Evolutionary conservation across 2,888 invertebrate species (phyloP), one percentile per base, ranked within the genome.

Genomic region (Stenchaetothrips biformis): DNA sequence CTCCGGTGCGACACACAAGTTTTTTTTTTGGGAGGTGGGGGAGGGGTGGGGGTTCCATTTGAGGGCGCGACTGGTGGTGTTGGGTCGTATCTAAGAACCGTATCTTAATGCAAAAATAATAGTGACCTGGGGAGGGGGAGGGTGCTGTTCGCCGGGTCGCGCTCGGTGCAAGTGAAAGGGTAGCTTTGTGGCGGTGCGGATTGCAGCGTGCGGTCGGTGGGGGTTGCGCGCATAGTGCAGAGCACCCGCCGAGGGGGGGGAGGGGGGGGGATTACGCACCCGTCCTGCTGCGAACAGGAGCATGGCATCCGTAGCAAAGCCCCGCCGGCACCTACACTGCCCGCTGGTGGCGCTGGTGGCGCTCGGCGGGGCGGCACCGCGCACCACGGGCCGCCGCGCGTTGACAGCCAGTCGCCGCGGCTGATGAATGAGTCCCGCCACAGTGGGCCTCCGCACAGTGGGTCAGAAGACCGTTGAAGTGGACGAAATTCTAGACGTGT

Each of bases 81-180:
- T 4, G 37, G 37, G 37, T 37, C 37, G 37, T 37, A 37, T 37
- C 37, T 37, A 37, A 37, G 37, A 37, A 37, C 37, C 37, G 37
- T 37, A 37, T 37, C 37, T 37, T 37, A 74, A 74, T 74, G 67
- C 21, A 74, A 74, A 74, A 74, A 74, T 74, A 74, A 74, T 74
- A 74, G 67, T 74, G 67, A 21, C 21, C n/a, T n/a, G n/a, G n/a
- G n/a, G n/a, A n/a, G 67, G 53, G 53, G 53, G 53, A 2, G 2
- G 16, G 53, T 53, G 9, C 53, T 13, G 53, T 53, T 3, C 53
- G 13, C 53, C 13, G 59, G 59, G 59, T 16, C 2, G 37, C 6
- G 59, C 13, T 16, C 18, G 18, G 59, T 13, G 18, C 18, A 18
- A 59, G 18, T 59, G 59, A 59, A 18, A 59, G 59, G 59, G 18